Base-by-base conservation (phyloP, 2,113 vertebrate genomes). In the Prolemur simus region DNA sequence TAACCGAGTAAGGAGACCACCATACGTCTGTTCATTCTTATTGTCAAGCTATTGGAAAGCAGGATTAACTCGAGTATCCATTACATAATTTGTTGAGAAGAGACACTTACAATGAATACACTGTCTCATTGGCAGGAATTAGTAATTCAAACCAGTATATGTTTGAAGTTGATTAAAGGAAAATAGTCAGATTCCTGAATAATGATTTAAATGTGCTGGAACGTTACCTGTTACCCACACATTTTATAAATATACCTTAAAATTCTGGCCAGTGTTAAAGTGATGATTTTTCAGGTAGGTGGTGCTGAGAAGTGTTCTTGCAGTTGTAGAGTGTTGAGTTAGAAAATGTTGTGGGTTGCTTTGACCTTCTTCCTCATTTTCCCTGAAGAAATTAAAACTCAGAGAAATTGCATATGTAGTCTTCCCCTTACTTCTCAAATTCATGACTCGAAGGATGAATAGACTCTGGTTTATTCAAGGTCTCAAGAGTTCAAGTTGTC, bases 161-260 rank as follows among this genome's bases (percentile, higher is more conserved):
- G 83, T 87, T 98, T 98, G 94, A 96, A 97, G 88, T 83, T 98
- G 96, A 98, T 97, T 98, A 98, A 97, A 97, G 92, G 74, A 93
- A 97, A 97, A 96, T 71, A 95, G 56, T 90, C 39, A 85, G 1
- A 96, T 97, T 97, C 89, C 87, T 87, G 68, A 82, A 60, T 97
- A 97, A 96, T 96, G 74, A 97, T 91, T 96, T 96, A 97, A 97
- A 88, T 95, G 68, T 96, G 91, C 52, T 93, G 83, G 86, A 91
- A 97, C 58, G 73, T 56, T 93, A 97, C 78, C 71, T 77, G 66
- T 96, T 85, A 91, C 74, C 58, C 64, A 85, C 37, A 89, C 27
- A 78, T 80, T 80, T 88, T 76, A 64, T 91, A 85, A 86, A 82
- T 85, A 37, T 80, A 87, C 92, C 85, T 91, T 18, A 49, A 92